Evolutionary conservation across 1,140 invertebrate genomes (phyloP).

Genomic region (Lasioglossum albipes): DNA sequence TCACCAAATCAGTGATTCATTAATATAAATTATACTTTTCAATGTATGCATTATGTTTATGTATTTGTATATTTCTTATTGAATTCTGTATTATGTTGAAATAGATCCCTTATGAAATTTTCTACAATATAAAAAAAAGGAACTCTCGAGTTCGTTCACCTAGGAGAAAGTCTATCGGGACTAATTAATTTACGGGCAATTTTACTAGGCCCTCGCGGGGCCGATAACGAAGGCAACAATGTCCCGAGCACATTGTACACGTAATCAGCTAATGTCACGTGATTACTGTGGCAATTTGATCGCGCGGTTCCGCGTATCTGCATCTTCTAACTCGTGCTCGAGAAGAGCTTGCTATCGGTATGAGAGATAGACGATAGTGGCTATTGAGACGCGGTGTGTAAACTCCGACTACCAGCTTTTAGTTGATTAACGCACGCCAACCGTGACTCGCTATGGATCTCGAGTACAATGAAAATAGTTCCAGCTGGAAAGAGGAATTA

Average conservation of each 20-base stretch:
- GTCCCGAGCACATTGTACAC: background rate
- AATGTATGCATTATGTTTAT: no score
- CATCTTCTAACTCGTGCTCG: constrained; percentile 19
- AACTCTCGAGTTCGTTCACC: no score
- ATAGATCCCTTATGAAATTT: no score
- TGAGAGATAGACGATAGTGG: constrained; percentile 61
- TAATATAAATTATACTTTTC: no score
- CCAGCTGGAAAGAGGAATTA: constrained; percentile 62
- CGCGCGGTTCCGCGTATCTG: constrained; percentile 34
- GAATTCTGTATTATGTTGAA: no score
- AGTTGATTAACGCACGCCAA: constrained; percentile 72
- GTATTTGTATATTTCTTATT: no score
- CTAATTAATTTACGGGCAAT: no score
- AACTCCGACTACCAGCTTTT: constrained; percentile 72
- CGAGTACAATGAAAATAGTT: constrained; percentile 68
- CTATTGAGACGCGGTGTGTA: constrained; percentile 69
- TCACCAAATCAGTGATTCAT: no score
- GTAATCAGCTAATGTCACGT: constrained; percentile 38
- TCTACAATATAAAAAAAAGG: no score
- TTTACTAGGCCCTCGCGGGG: no score
- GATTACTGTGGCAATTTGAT: constrained; percentile 44
- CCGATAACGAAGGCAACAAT: background rate
- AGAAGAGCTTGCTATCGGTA: constrained; percentile 41
- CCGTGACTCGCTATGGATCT: constrained; percentile 58
- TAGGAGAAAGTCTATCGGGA: no score